Evolutionary conservation across 2,113 vertebrate species (phyloP).

Genomic region (Rhabdomys dilectus): DNA sequence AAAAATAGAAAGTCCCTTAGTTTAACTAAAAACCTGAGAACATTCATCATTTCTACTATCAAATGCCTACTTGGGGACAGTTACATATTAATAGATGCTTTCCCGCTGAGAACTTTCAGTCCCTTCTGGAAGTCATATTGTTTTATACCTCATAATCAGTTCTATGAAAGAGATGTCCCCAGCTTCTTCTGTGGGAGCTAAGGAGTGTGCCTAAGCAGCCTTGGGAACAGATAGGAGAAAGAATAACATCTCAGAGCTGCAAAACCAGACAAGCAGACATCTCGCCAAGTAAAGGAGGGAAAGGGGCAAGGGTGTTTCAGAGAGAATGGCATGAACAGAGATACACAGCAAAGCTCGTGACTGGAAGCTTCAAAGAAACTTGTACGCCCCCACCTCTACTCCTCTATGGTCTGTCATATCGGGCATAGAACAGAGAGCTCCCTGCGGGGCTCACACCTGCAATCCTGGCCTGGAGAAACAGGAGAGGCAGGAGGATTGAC

Average conservation of each 20-base stretch:
- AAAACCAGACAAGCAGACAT: background rate
- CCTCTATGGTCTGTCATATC: background rate
- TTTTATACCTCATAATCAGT: background rate
- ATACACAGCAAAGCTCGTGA: background rate
- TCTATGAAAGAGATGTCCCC: background rate
- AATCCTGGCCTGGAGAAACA: background rate
- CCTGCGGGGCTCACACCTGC: background rate
- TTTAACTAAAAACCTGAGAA: background rate
- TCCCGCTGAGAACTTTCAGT: background rate
- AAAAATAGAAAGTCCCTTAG: background rate
- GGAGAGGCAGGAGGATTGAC: background rate
- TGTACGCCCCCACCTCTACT: background rate
- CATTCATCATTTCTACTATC: background rate
- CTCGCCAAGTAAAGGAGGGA: background rate
- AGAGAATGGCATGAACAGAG: background rate
- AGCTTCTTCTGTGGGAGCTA: too few species aligned
- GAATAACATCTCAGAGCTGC: background rate
- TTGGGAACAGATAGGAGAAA: background rate
- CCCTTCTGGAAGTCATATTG: background rate
- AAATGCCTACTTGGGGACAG: background rate
- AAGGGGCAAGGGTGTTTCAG: background rate
- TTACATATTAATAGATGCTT: background rate
- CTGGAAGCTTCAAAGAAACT: background rate
- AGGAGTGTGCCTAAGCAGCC: background rate
- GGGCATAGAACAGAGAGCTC: too few species aligned